Evolutionary conservation across 2,888 invertebrate species (phyloP), one percentile per base, ranked within the genome.

Genomic region (Epinotia nisella): DNA sequence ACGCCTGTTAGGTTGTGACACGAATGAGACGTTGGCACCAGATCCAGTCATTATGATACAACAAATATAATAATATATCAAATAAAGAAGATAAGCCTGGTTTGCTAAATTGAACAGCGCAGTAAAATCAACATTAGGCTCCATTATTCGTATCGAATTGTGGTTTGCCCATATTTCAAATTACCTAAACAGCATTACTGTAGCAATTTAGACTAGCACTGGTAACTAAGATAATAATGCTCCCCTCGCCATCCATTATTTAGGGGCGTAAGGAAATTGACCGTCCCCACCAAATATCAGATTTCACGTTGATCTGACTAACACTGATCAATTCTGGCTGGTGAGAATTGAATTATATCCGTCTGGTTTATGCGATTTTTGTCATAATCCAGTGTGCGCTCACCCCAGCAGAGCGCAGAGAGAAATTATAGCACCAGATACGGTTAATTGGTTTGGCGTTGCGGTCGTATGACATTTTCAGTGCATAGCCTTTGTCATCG

Each of bases 361-460:
- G 89, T 90, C 92, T 92, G 92, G 88, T 88, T 84, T 84, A 79
- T 81, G 78, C 87, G 82, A 89, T 92, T 93, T 93, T 92, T 92
- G 89, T 85, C 90, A 91, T 90, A 90, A 90, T 89, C 83, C 83
- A 82, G 82, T 85, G 82, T 78, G 78, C 78, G 71, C 53, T 29
- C 61, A 35, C 70, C 75, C 75, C 68, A 74, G 65, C 56, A 69
- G 74, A 41, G 69, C 72, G 81, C 80, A 81, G 82, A 82, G 82
- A 83, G 83, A 78, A 87, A 91, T 90, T 91, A 92, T 91, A 82
- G 82, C 85, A 87, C 86, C 87, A 89, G 89, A 90, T 88, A 90
- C 89, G 90, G 85, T 89, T 93, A 92, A 93, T 93, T 92, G 91
- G 91, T 90, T 90, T 90, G 88, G 85, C 90, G 87, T 87, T 92